Conservation (phyloP, 1,140 invertebrate species). For the Drosophila elegans region DNA sequence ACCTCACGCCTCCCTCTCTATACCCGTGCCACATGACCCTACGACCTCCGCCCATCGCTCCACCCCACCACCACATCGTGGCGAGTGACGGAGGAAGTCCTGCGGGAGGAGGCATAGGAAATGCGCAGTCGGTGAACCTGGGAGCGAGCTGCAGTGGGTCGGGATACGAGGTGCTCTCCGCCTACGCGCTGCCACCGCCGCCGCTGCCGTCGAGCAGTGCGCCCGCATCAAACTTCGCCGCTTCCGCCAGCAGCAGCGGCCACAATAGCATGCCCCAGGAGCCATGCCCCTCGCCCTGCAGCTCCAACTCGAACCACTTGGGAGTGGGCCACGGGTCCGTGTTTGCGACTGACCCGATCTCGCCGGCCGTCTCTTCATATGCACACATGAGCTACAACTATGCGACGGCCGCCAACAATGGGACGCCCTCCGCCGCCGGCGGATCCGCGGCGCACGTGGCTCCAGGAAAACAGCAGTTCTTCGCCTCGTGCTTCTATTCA, state of each 20-base stretch:
- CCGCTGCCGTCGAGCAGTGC: slow-evolving; percentile 26
- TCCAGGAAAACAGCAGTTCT: slow-evolving; percentile 77
- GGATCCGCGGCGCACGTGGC: slow-evolving; percentile 37
- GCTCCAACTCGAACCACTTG: slow-evolving; percentile 50
- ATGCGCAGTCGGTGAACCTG: slow-evolving; percentile 17
- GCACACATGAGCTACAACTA: slow-evolving; percentile 76
- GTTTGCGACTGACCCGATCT: slow-evolving; percentile 46
- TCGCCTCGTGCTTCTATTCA: slow-evolving; percentile 81
- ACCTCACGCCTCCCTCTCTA: slow-evolving; percentile 75
- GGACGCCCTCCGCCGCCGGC: slow-evolving; percentile 33
- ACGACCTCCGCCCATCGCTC: slow-evolving; percentile 50
- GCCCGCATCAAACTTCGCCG: slow-evolving; percentile 16
- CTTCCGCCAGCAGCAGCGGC: slow-evolving; percentile 17
- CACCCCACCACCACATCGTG: slow-evolving; percentile 41
- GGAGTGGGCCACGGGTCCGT: slow-evolving; percentile 26
- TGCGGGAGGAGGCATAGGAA: slow-evolving; percentile 5
- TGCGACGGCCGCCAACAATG: slow-evolving; percentile 47
- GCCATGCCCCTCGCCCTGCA: slow-evolving; percentile 33
- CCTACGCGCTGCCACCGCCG: slow-evolving; percentile 59
- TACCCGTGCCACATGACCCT: slow-evolving; percentile 81
- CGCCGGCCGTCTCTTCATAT: slow-evolving; percentile 56
- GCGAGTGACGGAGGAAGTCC: slow-evolving; percentile 20
- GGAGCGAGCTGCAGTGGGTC: slow-evolving; percentile 24
- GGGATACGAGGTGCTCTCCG: slow-evolving; percentile 59
- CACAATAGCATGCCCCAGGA: slow-evolving; percentile 45